Evolutionary conservation across 2,888 invertebrate species (phyloP), one percentile per base, ranked within the genome.

Genomic region (Seira sanloemensis): DNA sequence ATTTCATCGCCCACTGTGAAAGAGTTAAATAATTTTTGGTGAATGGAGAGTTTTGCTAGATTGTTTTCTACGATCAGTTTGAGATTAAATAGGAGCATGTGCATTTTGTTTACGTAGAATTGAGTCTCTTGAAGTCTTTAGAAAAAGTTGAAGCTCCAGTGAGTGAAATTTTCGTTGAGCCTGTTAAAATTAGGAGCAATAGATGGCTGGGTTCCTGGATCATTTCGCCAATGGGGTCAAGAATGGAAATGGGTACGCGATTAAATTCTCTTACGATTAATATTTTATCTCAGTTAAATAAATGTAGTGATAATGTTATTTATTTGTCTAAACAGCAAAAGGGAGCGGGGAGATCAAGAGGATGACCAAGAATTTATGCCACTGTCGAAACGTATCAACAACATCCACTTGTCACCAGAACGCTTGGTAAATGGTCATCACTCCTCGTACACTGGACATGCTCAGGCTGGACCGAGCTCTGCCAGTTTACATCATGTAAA

Each of bases 381-480:
- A 76, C 92, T 97, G 75, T 97, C 97, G 16, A 97, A 97, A 91
- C 93, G 97, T 90, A 97, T 97, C 90, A 97, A 97, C 91, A 97
- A 97, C 92, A 93, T 97, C 74, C 96, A 97, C 90, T 94, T 96
- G 89, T 95, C 95, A 46, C 91, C 91, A 79, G 89, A 90, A 27
- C 82, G 75, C 1, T 21, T 80, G 21, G 16, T 69, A 12, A 85
- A 86, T 27, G 85, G 84, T 18, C 25, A n/a, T 77, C 75, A 21
- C 12, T 37, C 37, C 37, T 7, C 37, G 5, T 37, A 12, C 4
- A 37, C 37, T 37, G 37, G 37, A 37, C 58, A 58, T 58, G 58
- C 9, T n/a, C 58, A 58, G 2, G 23, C 71, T 37, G 65, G 5
- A 46, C n/a, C 66, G 27, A 54, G 72, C 21, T 19, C 27, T 26